Evolutionary conservation across 1,140 invertebrate species (phyloP).

Genomic region (Dendrolimus punctatus): DNA sequence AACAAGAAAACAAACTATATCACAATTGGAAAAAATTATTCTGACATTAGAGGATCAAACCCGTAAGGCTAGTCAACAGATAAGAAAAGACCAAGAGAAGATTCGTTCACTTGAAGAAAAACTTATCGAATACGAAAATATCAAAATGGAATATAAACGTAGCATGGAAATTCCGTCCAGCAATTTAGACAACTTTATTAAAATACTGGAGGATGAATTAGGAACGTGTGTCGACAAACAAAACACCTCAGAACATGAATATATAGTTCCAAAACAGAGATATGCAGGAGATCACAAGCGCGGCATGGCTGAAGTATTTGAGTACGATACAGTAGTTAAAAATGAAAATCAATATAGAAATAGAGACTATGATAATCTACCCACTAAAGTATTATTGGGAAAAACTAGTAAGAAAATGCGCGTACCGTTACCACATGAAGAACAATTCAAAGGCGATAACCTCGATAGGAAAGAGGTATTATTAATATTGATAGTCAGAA

Average conservation of each 20-base stretch:
- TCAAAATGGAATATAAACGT: constrained; percentile 16
- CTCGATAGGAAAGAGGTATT: constrained; percentile 31
- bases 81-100: constrained; percentile 38
- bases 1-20: constrained; percentile 47
- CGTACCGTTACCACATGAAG: constrained; percentile 17
- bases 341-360: constrained; percentile 11
- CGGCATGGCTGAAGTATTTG: constrained; percentile 11
- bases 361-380: constrained; percentile 13
- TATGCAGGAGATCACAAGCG: constrained; percentile 9
- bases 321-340: constrained; percentile 10
- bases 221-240: constrained; percentile 27
- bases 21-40: constrained; percentile 52
- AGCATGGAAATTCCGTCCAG: constrained; percentile 22
- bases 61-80: constrained; percentile 28
- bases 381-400: constrained; percentile 29
- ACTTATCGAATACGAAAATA: constrained; percentile 29
- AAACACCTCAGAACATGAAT: constrained; percentile 12
- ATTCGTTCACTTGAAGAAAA: constrained; percentile 34
- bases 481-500: constrained; percentile 29
- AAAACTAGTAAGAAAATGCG: constrained; percentile 32
- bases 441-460: constrained; percentile 24
- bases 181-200: constrained; percentile 47
- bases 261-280: constrained; percentile 7
- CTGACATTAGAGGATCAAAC: constrained; percentile 47
- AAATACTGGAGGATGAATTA: constrained; percentile 55